Evolutionary conservation across 2,888 invertebrate genomes (phyloP), one percentile per base, ranked within the genome.

Genomic region (Pomacea canaliculata): DNA sequence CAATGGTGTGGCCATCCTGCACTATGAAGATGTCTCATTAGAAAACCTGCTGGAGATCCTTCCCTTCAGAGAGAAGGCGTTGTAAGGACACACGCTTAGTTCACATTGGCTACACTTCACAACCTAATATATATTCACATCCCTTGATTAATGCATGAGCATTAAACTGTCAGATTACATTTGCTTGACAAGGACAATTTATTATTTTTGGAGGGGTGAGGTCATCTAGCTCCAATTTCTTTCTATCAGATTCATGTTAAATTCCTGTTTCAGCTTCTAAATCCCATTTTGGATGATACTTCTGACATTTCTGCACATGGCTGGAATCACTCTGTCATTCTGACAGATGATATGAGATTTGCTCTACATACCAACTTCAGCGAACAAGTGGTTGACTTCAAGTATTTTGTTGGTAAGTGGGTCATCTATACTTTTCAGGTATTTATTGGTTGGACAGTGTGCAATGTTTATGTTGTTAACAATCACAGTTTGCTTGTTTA

Each of bases 1-100:
- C 27, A 96, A 96, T 89, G 96, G 97, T 91, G 92, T 96, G 19
- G 82, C 84, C 51, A 80, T 84, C 12, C 70, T 86, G 48, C 80
- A 81, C 46, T 86, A 86, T 70, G 65, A 80, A 9, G 82, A 79
- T 7, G 79, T 80, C 18, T 37, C 75, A 10, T 60, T 76, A 12
- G 70, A 66, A 27, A 80, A 27, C 83, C 83, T 10, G 27, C 59
- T 3, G 81, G 74, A 18, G 74, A 76, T 23, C 66, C 73, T 16
- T 74, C 63, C 10, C 59, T 76, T 70, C 72, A 66, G 60, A 68
- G 73, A 66, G 76, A 75, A 37, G 76, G 78, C 23, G 66, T 71
- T 49, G 75, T 75, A 62, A 72, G 63, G 19, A 63, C 10, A 63
- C 19, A 63, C 19, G n/a, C 27, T 19, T 27, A 18, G 16, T 63